Evolutionary conservation across 2,113 vertebrate genomes (phyloP).

Genomic region (Vicugna pacos): DNA sequence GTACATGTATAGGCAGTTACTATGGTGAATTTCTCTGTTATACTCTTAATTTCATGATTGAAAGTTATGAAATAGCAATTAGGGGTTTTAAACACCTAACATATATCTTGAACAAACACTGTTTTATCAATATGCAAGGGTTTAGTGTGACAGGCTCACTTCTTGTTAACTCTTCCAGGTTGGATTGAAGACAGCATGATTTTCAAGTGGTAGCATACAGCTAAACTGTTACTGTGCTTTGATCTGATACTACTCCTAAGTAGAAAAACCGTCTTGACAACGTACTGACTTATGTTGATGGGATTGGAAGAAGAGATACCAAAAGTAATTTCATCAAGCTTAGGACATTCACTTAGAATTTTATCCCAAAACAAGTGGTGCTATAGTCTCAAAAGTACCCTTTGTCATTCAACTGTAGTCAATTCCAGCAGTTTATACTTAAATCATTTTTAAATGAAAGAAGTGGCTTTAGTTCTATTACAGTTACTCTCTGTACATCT

Average conservation of each 20-base stretch:
- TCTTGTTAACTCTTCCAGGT: not conserved
- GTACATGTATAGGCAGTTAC: not conserved
- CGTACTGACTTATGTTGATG: not conserved
- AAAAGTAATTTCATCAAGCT: slow-evolving; percentile 1
- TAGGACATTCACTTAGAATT: not conserved
- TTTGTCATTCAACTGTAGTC: not conserved
- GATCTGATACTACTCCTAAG: not conserved
- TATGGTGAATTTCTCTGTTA: not conserved
- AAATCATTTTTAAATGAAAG: slow-evolving; percentile 42
- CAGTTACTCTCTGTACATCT: not conserved
- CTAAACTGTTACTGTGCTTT: not conserved
- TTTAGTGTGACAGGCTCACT: not conserved
- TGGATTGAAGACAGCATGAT: not conserved
- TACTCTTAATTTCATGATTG: not conserved
- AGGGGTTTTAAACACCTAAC: not conserved
- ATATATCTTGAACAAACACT: not conserved
- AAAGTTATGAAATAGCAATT: not conserved
- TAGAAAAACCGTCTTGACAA: not conserved
- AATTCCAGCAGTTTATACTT: not conserved
- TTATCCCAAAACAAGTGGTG: not conserved
- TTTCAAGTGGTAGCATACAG: not conserved
- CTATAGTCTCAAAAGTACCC: not conserved
- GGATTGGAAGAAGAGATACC: not conserved
- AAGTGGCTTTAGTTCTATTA: not conserved
- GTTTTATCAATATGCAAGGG: not conserved